Evolutionary conservation across 2,888 invertebrate species (phyloP).

Genomic region (Opisthograptis luteolata): DNA sequence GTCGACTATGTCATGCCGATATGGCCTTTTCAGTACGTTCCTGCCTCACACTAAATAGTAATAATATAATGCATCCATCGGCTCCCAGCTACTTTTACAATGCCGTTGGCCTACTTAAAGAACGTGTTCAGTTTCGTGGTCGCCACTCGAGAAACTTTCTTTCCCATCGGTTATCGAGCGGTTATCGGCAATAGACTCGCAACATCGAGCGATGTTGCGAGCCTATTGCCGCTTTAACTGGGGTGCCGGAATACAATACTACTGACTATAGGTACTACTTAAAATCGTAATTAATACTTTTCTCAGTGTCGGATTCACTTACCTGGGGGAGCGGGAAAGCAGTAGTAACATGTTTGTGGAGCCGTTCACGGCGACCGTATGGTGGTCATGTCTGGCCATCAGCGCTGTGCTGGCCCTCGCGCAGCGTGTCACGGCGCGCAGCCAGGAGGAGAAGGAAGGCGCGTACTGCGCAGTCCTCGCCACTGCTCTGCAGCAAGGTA

Average conservation of each 20-base stretch:
- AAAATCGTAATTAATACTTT: too few relatives aligned
- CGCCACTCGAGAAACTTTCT: too few relatives aligned
- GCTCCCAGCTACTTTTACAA: too few relatives aligned
- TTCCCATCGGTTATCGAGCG: too few relatives aligned
- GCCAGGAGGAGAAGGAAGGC: slow-evolving; percentile 58
- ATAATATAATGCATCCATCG: slow-evolving; percentile 2
- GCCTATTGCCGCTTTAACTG: too few relatives aligned
- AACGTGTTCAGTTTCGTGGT: too few relatives aligned
- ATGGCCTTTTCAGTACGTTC: slow-evolving; percentile 71
- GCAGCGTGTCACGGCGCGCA: slow-evolving; percentile 55
- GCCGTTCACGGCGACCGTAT: slow-evolving; percentile 64
- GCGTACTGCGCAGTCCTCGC: slow-evolving; percentile 64
- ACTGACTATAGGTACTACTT: too few relatives aligned
- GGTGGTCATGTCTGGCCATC: slow-evolving; percentile 59
- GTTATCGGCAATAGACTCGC: too few relatives aligned
- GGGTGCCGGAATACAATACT: too few relatives aligned
- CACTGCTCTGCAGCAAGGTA: slow-evolving; percentile 73
- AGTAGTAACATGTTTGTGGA: slow-evolving; percentile 71
- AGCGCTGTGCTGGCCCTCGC: slow-evolving; percentile 55
- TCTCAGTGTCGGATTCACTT: slow-evolving; percentile 68
- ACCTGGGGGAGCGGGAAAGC: slow-evolving; percentile 69
- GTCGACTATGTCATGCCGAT: slow-evolving; percentile 62
- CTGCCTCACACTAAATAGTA: too few relatives aligned
- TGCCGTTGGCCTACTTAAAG: too few relatives aligned
- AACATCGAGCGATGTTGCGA: too few relatives aligned